Evolutionary conservation across 2,113 vertebrate species (phyloP).

Genomic region (Colistium nudipinnis): DNA sequence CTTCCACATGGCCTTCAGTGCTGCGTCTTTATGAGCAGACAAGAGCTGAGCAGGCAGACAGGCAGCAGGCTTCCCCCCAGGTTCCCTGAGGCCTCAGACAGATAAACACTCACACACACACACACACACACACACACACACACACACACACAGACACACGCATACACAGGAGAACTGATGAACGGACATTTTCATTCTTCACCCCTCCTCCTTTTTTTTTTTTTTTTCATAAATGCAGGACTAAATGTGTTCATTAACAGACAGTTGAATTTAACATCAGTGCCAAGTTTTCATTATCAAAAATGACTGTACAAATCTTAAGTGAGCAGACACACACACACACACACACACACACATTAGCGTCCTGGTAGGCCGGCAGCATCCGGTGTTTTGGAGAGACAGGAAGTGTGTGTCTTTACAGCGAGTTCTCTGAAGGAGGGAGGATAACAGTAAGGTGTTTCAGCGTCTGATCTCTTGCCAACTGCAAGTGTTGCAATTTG

Average conservation of each 20-base stretch:
- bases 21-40: slow-evolving; percentile 51
- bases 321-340: slow-evolving; percentile 27
- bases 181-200: slow-evolving; percentile 15
- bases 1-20: slow-evolving; percentile 27
- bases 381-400: slow-evolving; percentile 68
- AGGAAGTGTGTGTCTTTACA: slow-evolving; percentile 72
- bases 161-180: neutral
- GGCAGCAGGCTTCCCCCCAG: slow-evolving; percentile 31
- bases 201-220: slow-evolving; percentile 17
- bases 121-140: neutral
- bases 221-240: slow-evolving; percentile 16
- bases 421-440: slow-evolving; percentile 56
- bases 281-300: neutral
- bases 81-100: slow-evolving; percentile 62
- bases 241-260: neutral
- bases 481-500: slow-evolving; percentile 47
- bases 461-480: slow-evolving; percentile 67
- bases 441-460: slow-evolving; percentile 58
- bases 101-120: slow-evolving; percentile 26
- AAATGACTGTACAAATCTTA: slow-evolving; percentile 27
- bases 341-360: slow-evolving; percentile 23
- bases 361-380: slow-evolving; percentile 38
- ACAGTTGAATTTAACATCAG: neutral
- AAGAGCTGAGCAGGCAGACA: slow-evolving; percentile 52
- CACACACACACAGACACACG: neutral